Evolutionary conservation across 2,113 vertebrate genomes (phyloP).

Genomic region (Coptodon rendalli): DNA sequence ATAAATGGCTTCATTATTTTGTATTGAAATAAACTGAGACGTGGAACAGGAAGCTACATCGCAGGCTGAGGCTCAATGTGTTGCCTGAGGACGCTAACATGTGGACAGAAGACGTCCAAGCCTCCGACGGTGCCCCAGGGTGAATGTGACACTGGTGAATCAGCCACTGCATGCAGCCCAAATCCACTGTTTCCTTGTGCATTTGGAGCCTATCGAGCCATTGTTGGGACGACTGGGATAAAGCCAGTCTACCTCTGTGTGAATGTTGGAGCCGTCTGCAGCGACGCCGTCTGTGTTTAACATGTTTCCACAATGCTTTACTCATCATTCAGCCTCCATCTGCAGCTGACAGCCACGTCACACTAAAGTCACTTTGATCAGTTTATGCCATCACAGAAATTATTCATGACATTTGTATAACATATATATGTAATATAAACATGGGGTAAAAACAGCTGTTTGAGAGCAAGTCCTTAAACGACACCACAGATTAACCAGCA

Average conservation of each 20-base stretch:
- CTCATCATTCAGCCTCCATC: not conserved
- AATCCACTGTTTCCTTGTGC: not conserved
- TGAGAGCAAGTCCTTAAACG: not conserved
- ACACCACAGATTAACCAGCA: not conserved
- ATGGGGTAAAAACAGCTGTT: not conserved
- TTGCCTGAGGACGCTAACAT: not conserved
- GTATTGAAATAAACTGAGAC: not conserved
- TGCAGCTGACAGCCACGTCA: conserved; percentile 24
- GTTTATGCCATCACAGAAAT: conserved; percentile 6
- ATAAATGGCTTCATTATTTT: not conserved
- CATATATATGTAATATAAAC: not conserved
- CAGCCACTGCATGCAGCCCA: not conserved
- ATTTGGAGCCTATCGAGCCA: not conserved
- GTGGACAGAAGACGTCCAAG: not conserved
- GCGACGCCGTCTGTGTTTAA: not conserved
- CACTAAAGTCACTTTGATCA: not conserved
- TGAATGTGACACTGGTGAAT: not conserved
- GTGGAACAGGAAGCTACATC: not conserved
- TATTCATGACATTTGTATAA: conserved; percentile 20
- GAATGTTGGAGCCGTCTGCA: not conserved
- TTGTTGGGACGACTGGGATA: not conserved
- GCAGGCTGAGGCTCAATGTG: not conserved
- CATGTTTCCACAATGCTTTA: not conserved
- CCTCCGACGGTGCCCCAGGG: not conserved
- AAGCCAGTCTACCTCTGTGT: not conserved